phyloP scores from a whole-genome alignment of 2,888 invertebrate genomes.

The Hirtodrosophila trivittata region DNA sequence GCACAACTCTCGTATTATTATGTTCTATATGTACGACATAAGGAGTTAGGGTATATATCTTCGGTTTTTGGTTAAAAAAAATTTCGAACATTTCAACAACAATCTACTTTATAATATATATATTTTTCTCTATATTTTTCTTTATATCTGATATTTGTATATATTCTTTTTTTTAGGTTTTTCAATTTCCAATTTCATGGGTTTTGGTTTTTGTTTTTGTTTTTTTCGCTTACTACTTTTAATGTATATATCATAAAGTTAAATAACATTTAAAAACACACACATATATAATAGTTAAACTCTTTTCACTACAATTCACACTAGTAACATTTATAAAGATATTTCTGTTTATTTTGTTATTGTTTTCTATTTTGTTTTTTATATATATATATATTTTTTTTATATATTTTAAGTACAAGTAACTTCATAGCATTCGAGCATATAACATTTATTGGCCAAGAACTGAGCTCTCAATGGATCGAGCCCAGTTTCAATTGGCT shows the following conservation, averaged over 20 bases:
- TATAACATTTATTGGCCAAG: conserved; percentile 2
- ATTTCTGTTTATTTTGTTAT: too few relatives aligned
- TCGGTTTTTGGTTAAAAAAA: conserved; percentile 54
- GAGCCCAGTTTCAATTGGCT: conserved; percentile 26
- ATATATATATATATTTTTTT: conserved; percentile 45
- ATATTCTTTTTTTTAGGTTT: conserved; percentile 20
- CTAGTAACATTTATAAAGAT: conserved; percentile 76
- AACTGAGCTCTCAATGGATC: conserved; percentile 14
- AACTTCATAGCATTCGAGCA: conserved; percentile 27
- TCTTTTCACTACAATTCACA: conserved; percentile 65
- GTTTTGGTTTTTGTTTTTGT: too few relatives aligned
- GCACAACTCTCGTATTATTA: conserved; percentile 33
- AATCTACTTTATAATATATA: conserved; percentile 57
- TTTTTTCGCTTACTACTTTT: conserved; percentile 42
- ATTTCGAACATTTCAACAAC: conserved; percentile 78
- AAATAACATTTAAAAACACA: conserved; percentile 78
- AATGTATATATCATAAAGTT: conserved; percentile 39
- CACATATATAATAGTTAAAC: conserved; percentile 51
- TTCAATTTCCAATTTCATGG: too few relatives aligned
- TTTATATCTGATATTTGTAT: conserved; percentile 20
- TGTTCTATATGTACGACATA: conserved; percentile 28
- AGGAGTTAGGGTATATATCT: conserved; percentile 2
- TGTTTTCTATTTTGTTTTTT: conserved; percentile 37
- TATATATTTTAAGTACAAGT: conserved; percentile 36
- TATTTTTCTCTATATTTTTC: too few relatives aligned